A percentile compares a stretch with the other conserved stretches of the same genome.
These are phyloP conservation scores for Sinella curviseta DNA, from an alignment of 1,140 invertebrate genomes.

Conservation along the genomic window DNA sequence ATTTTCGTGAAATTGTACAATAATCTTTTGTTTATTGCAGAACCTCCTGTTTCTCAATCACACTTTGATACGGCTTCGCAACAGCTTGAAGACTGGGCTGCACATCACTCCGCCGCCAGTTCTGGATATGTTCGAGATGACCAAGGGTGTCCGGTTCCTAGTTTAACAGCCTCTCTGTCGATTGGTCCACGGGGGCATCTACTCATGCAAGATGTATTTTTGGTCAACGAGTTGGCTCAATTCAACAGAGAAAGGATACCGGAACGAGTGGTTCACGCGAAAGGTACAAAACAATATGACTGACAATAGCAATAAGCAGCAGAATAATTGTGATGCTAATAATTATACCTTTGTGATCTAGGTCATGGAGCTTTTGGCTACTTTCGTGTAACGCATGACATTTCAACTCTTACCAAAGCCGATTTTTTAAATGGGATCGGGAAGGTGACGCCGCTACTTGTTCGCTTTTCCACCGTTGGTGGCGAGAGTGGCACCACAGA, in stretches of 20 bases:
- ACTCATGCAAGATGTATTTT: slow-evolving; percentile 62
- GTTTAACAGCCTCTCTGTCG: slow-evolving; percentile 60
- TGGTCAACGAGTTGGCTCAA: slow-evolving; percentile 65
- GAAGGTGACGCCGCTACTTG: slow-evolving; percentile 61
- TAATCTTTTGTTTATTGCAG: background rate
- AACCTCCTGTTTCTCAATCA: background rate
- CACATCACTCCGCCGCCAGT: background rate
- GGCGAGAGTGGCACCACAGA: slow-evolving; percentile 64
- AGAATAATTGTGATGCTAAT: background rate
- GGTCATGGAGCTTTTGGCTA: slow-evolving; percentile 62
- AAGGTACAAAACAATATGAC: slow-evolving; percentile 48
- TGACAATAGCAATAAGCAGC: background rate
- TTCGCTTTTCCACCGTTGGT: slow-evolving; percentile 67
- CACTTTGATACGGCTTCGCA: background rate
- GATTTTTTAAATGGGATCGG: slow-evolving; percentile 62
- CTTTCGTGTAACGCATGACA: slow-evolving; percentile 66
- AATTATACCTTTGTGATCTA: background rate
- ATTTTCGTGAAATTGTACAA: no score
- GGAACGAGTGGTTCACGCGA: slow-evolving; percentile 66
- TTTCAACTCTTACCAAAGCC: slow-evolving; percentile 64
- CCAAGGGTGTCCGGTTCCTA: slow-evolving; percentile 56
- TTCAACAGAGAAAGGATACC: slow-evolving; percentile 67
- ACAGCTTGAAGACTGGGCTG: background rate
- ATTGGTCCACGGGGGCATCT: slow-evolving; percentile 62
- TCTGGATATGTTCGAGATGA: background rate